A percentile compares a stretch with the other conserved stretches of the same genome.
Evolutionary conservation across 2,113 vertebrate species (phyloP).

Genomic region (Seriola dumerili): DNA sequence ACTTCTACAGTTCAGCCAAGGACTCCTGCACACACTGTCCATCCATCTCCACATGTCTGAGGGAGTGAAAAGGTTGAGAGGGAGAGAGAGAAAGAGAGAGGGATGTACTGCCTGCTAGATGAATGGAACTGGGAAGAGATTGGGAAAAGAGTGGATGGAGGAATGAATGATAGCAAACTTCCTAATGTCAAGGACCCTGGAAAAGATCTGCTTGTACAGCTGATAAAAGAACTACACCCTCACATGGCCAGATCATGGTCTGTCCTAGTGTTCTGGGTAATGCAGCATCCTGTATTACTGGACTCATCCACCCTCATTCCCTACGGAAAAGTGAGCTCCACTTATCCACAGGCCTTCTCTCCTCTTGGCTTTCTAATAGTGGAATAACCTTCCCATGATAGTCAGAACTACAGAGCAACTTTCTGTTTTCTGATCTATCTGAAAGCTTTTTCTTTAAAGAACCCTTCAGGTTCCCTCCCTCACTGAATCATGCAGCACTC

Average conservation of each 20-base stretch:
- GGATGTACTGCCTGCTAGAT: slow-evolving; percentile 34
- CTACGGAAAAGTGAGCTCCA: slow-evolving; percentile 13
- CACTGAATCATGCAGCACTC: neutral
- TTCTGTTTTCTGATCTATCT: slow-evolving; percentile 5
- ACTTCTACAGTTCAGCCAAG: slow-evolving; percentile 80
- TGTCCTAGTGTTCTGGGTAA: neutral
- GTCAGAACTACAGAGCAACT: neutral
- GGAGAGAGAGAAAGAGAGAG: slow-evolving; percentile 12
- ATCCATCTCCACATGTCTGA: slow-evolving; percentile 71
- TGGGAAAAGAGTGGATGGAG: slow-evolving; percentile 25
- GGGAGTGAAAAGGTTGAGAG: slow-evolving; percentile 20
- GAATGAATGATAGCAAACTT: slow-evolving; percentile 43
- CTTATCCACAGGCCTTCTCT: slow-evolving; percentile 5
- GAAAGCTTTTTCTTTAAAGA: slow-evolving; percentile 1
- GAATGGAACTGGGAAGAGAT: slow-evolving; percentile 26
- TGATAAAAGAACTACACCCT: slow-evolving; percentile 7
- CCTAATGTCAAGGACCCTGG: slow-evolving; percentile 21
- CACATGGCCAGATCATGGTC: slow-evolving; percentile 16
- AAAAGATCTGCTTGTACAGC: slow-evolving; percentile 28
- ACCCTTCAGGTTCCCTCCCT: neutral
- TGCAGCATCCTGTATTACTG: slow-evolving; percentile 8
- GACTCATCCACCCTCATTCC: slow-evolving; percentile 1
- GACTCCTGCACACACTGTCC: slow-evolving; percentile 73
- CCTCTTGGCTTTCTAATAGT: slow-evolving; percentile 15
- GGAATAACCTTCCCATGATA: slow-evolving; percentile 21